These are phyloP conservation scores for Drosophila kokeensis DNA, from an alignment of 2,888 invertebrate species.

Conservation along the genomic window DNA sequence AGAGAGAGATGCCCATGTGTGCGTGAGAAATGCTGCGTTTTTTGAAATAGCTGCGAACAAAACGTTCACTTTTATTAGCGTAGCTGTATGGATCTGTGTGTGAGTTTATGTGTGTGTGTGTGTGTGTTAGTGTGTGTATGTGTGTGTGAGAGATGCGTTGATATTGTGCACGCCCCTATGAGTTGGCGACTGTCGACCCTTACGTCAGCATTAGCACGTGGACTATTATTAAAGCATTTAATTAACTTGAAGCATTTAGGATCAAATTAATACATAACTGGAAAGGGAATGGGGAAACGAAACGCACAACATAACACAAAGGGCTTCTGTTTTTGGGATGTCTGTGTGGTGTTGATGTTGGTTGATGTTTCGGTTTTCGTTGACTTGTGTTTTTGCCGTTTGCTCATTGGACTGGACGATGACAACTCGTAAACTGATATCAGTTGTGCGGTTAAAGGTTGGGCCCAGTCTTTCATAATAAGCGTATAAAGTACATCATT, in stretches of 20 bases:
- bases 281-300: conserved; percentile 4
- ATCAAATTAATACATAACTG: conserved; percentile 70
- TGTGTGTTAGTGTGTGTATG: conserved; percentile 29
- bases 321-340: conserved; percentile 12
- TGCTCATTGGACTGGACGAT: conserved; percentile 37
- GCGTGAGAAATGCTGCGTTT: conserved; percentile 51
- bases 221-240: conserved; percentile 77
- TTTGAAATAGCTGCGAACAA: conserved; percentile 39
- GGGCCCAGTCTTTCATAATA: conserved; percentile 48
- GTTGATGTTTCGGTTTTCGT: conserved; percentile 9
- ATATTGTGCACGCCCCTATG: conserved; percentile 83
- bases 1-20: conserved; percentile 18
- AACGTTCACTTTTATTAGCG: conserved; percentile 38
- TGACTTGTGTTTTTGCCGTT: conserved; percentile 18
- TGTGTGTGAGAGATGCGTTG: conserved; percentile 50
- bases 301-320: background rate
- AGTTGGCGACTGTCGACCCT: conserved; percentile 69
- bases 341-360: background rate
- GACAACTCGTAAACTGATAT: conserved; percentile 57
- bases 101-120: background rate
- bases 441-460: conserved; percentile 62
- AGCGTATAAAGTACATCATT: background rate
- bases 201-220: conserved; percentile 84
- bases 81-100: conserved; percentile 5
- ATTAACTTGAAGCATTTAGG: conserved; percentile 73